Conservation (phyloP, 2,113 vertebrate species). For the Vombatus ursinus region DNA sequence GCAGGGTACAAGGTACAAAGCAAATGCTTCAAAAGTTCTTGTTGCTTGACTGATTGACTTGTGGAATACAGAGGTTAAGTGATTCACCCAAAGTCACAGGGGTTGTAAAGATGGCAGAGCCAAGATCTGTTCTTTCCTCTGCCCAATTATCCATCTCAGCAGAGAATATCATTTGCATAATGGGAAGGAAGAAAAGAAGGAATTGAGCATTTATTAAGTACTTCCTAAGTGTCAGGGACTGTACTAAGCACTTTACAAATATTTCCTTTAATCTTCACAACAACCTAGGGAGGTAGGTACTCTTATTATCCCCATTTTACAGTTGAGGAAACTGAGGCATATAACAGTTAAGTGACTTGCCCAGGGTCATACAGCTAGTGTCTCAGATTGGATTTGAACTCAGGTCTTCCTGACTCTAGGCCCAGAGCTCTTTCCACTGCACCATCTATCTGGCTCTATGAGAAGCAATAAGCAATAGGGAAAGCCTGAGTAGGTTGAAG, state of each 20-base stretch:
- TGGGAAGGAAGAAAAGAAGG: background rate
- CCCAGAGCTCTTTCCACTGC: background rate
- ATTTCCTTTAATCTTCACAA: background rate
- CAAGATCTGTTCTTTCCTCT: background rate
- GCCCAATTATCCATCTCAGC: background rate
- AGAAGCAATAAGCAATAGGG: background rate
- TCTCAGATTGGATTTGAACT: background rate
- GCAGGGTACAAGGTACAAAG: background rate
- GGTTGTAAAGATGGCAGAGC: background rate
- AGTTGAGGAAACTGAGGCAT: background rate
- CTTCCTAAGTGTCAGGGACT: background rate
- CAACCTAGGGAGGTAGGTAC: background rate
- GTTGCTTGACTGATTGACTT: background rate
- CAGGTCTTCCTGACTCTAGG: background rate
- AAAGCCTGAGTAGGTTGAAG: background rate
- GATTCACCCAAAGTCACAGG: background rate
- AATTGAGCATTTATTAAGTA: background rate
- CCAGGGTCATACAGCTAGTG: background rate
- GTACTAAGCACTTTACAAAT: background rate
- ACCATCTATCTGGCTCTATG: background rate
- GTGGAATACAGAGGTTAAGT: background rate
- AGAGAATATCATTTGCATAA: background rate
- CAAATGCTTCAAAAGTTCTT: background rate
- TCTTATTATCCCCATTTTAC: background rate
- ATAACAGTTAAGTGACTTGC: background rate